phyloP scores from a whole-genome alignment of 1,140 invertebrate species.

The Drosophila sucinea region DNA sequence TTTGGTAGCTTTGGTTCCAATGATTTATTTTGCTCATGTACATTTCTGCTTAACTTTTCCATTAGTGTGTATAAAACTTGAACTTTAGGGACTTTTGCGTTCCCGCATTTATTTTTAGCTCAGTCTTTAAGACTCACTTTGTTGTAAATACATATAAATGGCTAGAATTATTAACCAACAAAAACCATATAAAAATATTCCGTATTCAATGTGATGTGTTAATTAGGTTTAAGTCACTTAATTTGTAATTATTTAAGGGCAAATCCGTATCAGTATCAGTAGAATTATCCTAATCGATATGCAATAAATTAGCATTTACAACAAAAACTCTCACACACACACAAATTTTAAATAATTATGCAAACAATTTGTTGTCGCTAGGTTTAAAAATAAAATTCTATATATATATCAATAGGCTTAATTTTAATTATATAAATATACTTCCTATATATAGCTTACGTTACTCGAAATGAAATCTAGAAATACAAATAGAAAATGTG shows the following conservation, averaged over 20 bases:
- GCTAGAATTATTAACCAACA: constrained; percentile 15
- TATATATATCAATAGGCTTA: constrained; percentile 42
- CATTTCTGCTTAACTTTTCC: constrained; percentile 1
- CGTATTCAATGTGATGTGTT: constrained; percentile 38
- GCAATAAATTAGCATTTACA: constrained; percentile 38
- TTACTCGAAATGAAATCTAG: neutral
- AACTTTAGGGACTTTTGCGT: too few relatives aligned
- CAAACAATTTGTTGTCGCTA: constrained; percentile 1
- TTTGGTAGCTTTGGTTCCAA: constrained; percentile 21
- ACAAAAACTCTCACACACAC: neutral
- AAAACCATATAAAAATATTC: constrained; percentile 20
- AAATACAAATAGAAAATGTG: neutral
- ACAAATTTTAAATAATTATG: too few relatives aligned
- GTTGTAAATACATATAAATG: constrained; percentile 17
- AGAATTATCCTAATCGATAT: constrained; percentile 2
- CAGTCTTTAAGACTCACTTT: constrained; percentile 13
- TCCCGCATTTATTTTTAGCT: neutral
- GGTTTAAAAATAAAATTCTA: neutral
- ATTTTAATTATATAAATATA: constrained; percentile 25
- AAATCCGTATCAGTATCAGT: constrained; percentile 6
- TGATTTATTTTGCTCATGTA: constrained; percentile 5
- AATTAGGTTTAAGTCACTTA: constrained; percentile 42
- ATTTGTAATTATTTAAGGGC: constrained; percentile 16
- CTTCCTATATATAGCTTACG: constrained; percentile 5
- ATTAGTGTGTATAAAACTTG: neutral